Percentiles rank a stretch among this genome's conserved stretches.
Evolutionary conservation across 2,797 vertebrate genomes (phyloP).

Genomic region (Antennarius maculatus): DNA sequence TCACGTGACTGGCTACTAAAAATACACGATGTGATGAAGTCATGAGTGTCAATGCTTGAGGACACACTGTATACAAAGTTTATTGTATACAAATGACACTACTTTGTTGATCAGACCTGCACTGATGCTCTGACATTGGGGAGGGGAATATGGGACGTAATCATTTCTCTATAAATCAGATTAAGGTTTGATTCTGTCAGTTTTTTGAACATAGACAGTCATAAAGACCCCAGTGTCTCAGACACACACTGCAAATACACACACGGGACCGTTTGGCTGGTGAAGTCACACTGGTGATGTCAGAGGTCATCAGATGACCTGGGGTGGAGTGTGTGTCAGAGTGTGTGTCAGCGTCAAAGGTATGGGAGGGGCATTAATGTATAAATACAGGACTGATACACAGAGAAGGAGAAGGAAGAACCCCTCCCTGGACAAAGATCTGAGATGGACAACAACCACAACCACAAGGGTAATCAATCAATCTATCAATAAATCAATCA

Average conservation of each 20-base stretch:
- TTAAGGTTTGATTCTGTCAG: too few relatives aligned
- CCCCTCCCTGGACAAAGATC: neutral
- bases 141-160: too few relatives aligned
- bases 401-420: constrained; percentile 20
- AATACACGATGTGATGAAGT: too few relatives aligned
- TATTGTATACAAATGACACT: too few relatives aligned
- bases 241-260: neutral
- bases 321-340: constrained; percentile 34
- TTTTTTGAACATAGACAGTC: too few relatives aligned
- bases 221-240: constrained; percentile 42
- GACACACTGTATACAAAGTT: too few relatives aligned
- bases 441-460: constrained; percentile 30
- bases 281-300: constrained; percentile 33
- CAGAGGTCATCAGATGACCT: constrained; percentile 56
- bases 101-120: too few relatives aligned
- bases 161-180: too few relatives aligned
- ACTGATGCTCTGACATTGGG: too few relatives aligned
- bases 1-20: too few relatives aligned
- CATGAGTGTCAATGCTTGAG: too few relatives aligned
- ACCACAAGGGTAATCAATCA: constrained; percentile 34
- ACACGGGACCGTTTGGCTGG: constrained; percentile 13
- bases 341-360: constrained; percentile 28
- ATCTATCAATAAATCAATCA: neutral
- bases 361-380: neutral
- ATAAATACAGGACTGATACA: constrained; percentile 24